These are phyloP conservation scores for Haliaeetus leucogaster DNA, from an alignment of 2,113 vertebrate species.

Conservation along the genomic window DNA sequence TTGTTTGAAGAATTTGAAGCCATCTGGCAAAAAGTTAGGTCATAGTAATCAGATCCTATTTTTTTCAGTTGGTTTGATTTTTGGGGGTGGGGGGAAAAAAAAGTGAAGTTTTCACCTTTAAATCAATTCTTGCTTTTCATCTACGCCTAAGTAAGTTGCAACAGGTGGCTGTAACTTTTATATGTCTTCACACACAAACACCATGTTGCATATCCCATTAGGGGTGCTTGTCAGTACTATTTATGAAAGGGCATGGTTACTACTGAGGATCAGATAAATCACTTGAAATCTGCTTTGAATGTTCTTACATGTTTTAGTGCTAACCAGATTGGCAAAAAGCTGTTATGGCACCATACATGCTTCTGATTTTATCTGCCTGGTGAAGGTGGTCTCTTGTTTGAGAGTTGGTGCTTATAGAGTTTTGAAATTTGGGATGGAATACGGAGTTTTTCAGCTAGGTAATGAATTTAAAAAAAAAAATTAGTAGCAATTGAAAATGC, in stretches of 20 bases:
- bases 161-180: not conserved
- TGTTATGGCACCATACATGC: not conserved
- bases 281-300: not conserved
- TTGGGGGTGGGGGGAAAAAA: accelerated
- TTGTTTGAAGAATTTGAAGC: not conserved
- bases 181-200: not conserved
- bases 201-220: not conserved
- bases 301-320: not conserved
- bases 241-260: not conserved
- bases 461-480: not conserved
- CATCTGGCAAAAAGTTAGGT: not conserved
- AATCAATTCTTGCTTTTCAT: not conserved
- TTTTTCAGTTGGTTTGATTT: not conserved
- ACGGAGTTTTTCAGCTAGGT: not conserved
- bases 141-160: not conserved
- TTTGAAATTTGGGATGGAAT: not conserved
- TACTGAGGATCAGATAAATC: not conserved
- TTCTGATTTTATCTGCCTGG: not conserved
- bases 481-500: not conserved
- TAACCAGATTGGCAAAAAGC: not conserved
- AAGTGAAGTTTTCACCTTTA: not conserved
- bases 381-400: not conserved
- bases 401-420: not conserved
- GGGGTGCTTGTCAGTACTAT: not conserved
- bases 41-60: not conserved